Percentiles rank a stretch among this genome's conserved stretches.
phyloP scores from a whole-genome alignment of 2,797 vertebrate genomes.

The Epinephelus coioides region DNA sequence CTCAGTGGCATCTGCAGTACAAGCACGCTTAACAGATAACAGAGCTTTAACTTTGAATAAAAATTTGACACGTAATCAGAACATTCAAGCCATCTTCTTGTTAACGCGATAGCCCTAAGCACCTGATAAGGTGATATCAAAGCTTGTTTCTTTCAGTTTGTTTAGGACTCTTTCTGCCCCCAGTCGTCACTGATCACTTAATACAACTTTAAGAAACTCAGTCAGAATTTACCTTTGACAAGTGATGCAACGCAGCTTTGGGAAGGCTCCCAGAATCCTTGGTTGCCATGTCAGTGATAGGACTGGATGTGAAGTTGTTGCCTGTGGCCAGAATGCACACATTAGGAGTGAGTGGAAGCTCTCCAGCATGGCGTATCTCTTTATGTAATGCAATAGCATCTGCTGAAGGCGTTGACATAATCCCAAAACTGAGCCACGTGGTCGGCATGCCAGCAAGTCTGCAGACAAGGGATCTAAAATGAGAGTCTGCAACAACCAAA shows the following conservation, averaged over 20 bases:
- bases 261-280: conserved; percentile 63
- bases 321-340: conserved; percentile 71
- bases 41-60: conserved; percentile 39
- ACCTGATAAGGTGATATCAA: conserved; percentile 60
- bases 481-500: conserved; percentile 16
- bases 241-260: conserved; percentile 63
- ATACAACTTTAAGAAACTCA: conserved; percentile 59
- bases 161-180: conserved; percentile 53
- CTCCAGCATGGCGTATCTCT: conserved; percentile 67
- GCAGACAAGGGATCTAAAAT: conserved; percentile 52
- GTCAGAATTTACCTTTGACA: conserved; percentile 72
- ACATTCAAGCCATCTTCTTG: conserved; percentile 49
- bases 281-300: conserved; percentile 64
- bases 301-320: conserved; percentile 70
- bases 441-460: conserved; percentile 61
- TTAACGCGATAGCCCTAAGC: conserved; percentile 59
- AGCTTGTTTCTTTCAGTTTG: conserved; percentile 51
- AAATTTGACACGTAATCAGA: conserved; percentile 49
- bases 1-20: conserved; percentile 36
- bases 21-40: conserved; percentile 36
- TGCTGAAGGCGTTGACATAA: conserved; percentile 72
- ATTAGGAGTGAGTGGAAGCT: conserved; percentile 67
- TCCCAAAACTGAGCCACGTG: conserved; percentile 65
- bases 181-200: conserved; percentile 50
- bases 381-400: conserved; percentile 73